phyloP scores from a whole-genome alignment of 2,113 vertebrate genomes.

The Okapia johnstoni region DNA sequence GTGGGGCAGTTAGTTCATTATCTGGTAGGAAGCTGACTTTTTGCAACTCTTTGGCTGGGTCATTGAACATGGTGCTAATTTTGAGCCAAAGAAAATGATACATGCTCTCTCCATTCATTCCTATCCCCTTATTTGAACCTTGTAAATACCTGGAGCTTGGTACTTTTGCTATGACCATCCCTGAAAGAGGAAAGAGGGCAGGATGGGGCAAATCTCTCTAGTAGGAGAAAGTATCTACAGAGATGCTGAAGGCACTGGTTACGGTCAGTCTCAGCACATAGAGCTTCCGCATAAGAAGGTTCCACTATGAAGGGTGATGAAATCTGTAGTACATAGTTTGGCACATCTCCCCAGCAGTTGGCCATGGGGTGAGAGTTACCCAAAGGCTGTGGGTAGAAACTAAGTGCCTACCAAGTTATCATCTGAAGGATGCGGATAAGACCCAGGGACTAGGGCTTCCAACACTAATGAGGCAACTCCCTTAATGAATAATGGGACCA shows the following conservation, averaged over 20 bases:
- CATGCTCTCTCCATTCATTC: neutral
- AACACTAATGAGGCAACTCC: neutral
- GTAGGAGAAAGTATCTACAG: neutral
- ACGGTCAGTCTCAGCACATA: neutral
- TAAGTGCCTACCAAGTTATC: neutral
- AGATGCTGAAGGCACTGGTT: neutral
- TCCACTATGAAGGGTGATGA: neutral
- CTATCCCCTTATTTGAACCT: neutral
- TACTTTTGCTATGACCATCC: neutral
- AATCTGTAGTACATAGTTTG: neutral
- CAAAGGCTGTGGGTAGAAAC: neutral
- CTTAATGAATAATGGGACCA: neutral
- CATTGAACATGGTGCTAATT: neutral
- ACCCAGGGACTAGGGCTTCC: neutral
- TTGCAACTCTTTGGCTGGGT: neutral
- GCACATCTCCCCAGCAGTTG: neutral
- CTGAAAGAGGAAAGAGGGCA: neutral
- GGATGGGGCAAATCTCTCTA: too few species aligned
- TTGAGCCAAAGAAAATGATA: neutral
- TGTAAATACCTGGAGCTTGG: neutral
- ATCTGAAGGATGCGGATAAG: too few species aligned
- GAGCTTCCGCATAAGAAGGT: neutral
- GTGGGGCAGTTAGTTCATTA: neutral
- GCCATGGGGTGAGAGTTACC: neutral
- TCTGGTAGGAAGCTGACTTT: neutral